Conservation (phyloP, 2,888 invertebrate species). For the Nyleta sp. region DNA sequence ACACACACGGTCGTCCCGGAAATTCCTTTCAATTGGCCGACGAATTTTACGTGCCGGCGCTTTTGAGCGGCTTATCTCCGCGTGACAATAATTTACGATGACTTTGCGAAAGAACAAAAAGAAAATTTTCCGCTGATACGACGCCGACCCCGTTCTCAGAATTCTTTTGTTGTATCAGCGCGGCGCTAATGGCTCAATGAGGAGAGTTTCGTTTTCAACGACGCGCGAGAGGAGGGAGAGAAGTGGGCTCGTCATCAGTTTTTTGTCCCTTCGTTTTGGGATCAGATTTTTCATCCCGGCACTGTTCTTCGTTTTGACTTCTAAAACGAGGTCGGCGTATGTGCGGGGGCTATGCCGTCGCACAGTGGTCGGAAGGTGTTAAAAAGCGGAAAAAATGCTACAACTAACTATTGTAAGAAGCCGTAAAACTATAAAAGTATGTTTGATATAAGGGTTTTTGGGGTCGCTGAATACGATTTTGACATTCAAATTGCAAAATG, state of each 20-base stretch:
- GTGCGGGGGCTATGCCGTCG: no score
- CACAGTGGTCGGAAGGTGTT: no score
- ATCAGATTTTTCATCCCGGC: slow-evolving; percentile 17
- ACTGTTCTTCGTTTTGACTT: slow-evolving; percentile 35
- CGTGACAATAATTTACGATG: slow-evolving; percentile 50
- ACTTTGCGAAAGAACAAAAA: slow-evolving; percentile 43
- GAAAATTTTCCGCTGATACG: slow-evolving; percentile 48
- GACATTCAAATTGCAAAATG: no score
- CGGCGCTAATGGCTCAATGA: slow-evolving; percentile 43
- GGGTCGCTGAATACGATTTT: no score
- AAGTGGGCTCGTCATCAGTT: neutral
- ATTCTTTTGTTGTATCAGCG: slow-evolving; percentile 39
- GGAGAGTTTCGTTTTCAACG: slow-evolving; percentile 29
- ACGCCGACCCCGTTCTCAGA: slow-evolving; percentile 41
- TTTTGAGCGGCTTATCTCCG: slow-evolving; percentile 41
- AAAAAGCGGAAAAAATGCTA: no score
- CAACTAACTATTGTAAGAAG: no score
- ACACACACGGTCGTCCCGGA: slow-evolving; percentile 38
- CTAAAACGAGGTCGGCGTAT: slow-evolving; percentile 38
- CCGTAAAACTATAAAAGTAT: no score
- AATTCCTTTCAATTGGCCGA: slow-evolving; percentile 40
- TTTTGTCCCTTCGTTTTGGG: neutral
- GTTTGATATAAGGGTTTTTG: no score
- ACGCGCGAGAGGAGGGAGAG: neutral
- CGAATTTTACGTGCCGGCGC: slow-evolving; percentile 40